phyloP scores from a whole-genome alignment of 2,797 vertebrate species.

The Sternotherus odoratus region DNA sequence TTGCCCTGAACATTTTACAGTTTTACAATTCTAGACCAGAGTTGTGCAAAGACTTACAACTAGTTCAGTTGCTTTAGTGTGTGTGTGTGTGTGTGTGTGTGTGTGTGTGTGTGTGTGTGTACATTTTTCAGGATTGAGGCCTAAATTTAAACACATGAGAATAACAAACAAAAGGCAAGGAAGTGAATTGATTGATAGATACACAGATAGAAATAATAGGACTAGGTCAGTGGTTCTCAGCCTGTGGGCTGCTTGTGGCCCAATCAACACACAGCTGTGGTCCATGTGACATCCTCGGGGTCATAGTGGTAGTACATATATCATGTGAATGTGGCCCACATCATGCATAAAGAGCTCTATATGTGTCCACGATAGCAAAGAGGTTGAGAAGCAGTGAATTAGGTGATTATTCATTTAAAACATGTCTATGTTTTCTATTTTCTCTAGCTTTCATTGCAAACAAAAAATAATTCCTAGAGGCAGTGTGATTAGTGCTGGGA shows the following conservation, averaged over 20 bases:
- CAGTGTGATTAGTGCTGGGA: background rate
- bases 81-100: no score
- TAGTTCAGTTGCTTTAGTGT: background rate
- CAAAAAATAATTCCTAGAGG: background rate
- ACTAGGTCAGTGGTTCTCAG: no score
- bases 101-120: no score
- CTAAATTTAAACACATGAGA: background rate
- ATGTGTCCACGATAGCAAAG: no score
- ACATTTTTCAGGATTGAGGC: background rate
- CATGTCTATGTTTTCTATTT: background rate
- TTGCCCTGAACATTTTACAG: background rate
- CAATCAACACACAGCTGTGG: no score
- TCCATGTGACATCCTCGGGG: no score
- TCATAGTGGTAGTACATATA: no score
- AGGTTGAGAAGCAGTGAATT: no score
- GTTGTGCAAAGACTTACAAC: background rate
- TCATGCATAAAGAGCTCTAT: no score
- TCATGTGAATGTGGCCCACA: no score
- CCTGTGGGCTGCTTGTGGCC: no score
- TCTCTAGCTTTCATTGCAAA: background rate
- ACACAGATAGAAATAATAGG: background rate
- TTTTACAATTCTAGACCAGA: background rate
- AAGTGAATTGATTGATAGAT: background rate
- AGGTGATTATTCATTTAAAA: background rate
- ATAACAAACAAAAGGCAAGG: background rate